phyloP scores from a whole-genome alignment of 1,140 invertebrate species.

The Pantala flavescens region DNA sequence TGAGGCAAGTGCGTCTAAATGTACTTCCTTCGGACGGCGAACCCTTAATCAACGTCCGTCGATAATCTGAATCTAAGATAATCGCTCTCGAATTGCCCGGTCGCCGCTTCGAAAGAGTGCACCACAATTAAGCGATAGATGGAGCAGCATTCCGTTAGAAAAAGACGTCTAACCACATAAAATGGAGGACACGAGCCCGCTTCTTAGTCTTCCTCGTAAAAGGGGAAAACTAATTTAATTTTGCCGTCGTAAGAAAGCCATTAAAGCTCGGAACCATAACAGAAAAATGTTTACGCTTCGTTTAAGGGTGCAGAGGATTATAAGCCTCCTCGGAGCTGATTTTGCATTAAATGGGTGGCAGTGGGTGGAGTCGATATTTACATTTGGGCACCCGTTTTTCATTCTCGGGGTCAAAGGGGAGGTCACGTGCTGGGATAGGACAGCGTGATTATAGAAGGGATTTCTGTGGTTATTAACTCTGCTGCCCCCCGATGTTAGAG shows the following conservation, averaged over 20 bases:
- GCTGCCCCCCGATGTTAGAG: no score
- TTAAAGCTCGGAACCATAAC: conserved; percentile 6
- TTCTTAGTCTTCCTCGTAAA: neutral
- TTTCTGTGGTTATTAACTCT: no score
- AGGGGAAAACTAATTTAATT: conserved; percentile 8
- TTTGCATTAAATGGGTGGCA: neutral
- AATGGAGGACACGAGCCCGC: neutral
- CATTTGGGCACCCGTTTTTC: neutral
- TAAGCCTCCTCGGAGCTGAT: neutral
- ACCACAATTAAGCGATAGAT: neutral
- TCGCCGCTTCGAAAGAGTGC: neutral
- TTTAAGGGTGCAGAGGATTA: neutral
- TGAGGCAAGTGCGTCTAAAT: no score
- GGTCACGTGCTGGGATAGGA: no score
- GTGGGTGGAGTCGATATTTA: neutral
- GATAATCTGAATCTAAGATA: no score
- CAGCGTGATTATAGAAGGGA: no score
- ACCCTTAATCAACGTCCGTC: no score
- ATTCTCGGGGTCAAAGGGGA: no score
- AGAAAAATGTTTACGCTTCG: neutral
- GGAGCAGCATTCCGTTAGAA: neutral
- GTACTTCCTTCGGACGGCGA: no score
- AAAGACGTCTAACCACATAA: neutral
- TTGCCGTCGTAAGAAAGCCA: conserved; percentile 8
- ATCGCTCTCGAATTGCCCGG: no score